These are phyloP conservation scores for Hyla sarda DNA, from an alignment of 2,113 vertebrate species.

Conservation along the genomic window DNA sequence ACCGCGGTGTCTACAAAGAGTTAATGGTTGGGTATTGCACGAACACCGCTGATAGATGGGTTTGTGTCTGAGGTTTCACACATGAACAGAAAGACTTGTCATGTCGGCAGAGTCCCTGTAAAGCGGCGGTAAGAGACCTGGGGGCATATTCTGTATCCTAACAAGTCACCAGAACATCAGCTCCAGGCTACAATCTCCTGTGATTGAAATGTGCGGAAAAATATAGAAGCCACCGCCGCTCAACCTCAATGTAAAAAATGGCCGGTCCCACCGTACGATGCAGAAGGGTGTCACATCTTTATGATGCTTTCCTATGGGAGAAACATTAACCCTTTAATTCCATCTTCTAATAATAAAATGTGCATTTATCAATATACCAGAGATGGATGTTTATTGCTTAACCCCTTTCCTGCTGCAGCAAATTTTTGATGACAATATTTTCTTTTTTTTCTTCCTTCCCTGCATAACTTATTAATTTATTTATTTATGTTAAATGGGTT, in stretches of 20 bases:
- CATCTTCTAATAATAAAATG: too few relatives aligned
- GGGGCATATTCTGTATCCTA: slow-evolving; percentile 49
- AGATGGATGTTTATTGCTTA: too few relatives aligned
- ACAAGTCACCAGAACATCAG: slow-evolving; percentile 45
- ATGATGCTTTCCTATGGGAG: too few relatives aligned
- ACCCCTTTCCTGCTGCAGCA: too few relatives aligned
- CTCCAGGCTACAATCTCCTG: slow-evolving; percentile 43
- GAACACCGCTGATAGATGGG: slow-evolving; percentile 19
- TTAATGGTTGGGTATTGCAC: neutral
- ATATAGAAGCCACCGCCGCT: slow-evolving; percentile 14
- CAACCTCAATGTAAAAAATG: neutral
- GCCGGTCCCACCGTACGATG: neutral
- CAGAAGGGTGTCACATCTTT: too few relatives aligned
- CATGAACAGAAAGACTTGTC: slow-evolving; percentile 45
- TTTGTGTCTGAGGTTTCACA: slow-evolving; percentile 33
- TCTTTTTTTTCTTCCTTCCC: too few relatives aligned
- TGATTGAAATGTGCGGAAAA: slow-evolving; percentile 20
- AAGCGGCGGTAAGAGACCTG: slow-evolving; percentile 14
- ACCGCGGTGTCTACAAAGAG: neutral
- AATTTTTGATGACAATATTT: too few relatives aligned
- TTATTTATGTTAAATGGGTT: too few relatives aligned
- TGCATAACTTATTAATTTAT: too few relatives aligned
- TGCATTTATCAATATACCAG: too few relatives aligned
- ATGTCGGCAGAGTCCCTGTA: slow-evolving; percentile 30
- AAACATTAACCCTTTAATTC: too few relatives aligned